phyloP scores from a whole-genome alignment of 1,140 invertebrate genomes.

The Atta colombica region DNA sequence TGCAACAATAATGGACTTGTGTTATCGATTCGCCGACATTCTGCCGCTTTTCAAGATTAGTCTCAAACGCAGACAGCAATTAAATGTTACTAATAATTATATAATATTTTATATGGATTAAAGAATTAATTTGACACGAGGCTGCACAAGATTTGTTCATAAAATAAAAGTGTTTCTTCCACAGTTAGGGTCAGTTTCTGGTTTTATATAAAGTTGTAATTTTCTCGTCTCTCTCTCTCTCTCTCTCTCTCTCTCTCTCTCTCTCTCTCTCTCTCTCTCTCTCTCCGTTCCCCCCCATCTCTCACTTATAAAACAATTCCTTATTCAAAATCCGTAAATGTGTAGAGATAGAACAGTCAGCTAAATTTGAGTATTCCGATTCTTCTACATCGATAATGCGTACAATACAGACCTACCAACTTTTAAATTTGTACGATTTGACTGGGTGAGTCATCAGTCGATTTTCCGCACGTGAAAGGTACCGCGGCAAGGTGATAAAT shows the following conservation, averaged over 20 bases:
- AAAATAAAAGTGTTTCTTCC: too few relatives aligned
- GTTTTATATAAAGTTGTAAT: background rate
- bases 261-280: conserved; percentile 36
- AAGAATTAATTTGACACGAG: background rate
- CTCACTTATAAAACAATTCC: background rate
- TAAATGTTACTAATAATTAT: conserved; percentile 45
- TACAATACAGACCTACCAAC: background rate
- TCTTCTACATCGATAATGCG: background rate
- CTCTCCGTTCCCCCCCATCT: too few relatives aligned
- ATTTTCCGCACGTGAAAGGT: conserved; percentile 49
- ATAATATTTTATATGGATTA: background rate
- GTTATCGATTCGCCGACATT: conserved; percentile 35
- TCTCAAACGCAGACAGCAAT: conserved; percentile 1
- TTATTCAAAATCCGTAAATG: background rate
- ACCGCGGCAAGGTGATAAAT: conserved; percentile 54
- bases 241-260: conserved; percentile 15
- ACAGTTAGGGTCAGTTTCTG: background rate
- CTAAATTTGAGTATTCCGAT: background rate
- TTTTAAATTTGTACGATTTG: conserved; percentile 44
- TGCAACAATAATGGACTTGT: conserved; percentile 56
- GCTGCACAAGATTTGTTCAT: too few relatives aligned
- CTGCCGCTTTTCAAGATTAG: background rate
- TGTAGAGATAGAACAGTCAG: background rate
- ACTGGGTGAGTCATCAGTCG: conserved; percentile 64
- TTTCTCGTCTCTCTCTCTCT: background rate